A percentile compares a stretch with the other conserved stretches of the same genome.
Conservation (phyloP, 2,797 vertebrate species). For the Tragopan temminckii region DNA sequence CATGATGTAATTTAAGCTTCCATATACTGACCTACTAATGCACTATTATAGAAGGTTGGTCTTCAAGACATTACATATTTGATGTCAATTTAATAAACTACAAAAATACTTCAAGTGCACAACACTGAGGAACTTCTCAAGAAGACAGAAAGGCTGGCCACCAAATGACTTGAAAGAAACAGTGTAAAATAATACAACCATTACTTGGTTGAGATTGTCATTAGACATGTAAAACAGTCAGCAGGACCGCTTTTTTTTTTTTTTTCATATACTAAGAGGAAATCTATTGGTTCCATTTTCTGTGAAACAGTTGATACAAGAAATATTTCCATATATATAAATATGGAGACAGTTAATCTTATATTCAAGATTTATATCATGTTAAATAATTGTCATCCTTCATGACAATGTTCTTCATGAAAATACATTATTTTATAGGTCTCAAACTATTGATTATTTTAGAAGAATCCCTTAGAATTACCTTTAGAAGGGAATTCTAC, state of each 20-base stretch:
- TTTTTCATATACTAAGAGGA: background rate
- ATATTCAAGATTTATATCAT: background rate
- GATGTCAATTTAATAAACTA: background rate
- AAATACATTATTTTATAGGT: background rate
- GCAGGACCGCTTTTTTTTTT: no score
- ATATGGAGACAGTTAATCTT: background rate
- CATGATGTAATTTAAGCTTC: background rate
- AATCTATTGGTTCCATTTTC: background rate
- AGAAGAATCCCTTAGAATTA: no score
- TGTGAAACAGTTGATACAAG: background rate
- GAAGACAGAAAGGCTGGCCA: background rate
- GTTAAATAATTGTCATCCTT: background rate
- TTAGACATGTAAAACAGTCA: background rate
- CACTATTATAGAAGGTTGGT: background rate
- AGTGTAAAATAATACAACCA: background rate
- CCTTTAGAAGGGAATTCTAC: background rate
- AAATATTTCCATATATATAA: background rate
- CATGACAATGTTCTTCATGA: background rate
- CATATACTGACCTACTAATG: background rate
- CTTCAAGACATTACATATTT: background rate
- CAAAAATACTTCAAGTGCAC: background rate
- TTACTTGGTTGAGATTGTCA: background rate
- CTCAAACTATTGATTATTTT: background rate
- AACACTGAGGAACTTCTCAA: background rate
- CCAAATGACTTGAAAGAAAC: background rate